Base-by-base conservation (phyloP, 1,140 invertebrate species). In the Phenacoccus solenopsis region DNA sequence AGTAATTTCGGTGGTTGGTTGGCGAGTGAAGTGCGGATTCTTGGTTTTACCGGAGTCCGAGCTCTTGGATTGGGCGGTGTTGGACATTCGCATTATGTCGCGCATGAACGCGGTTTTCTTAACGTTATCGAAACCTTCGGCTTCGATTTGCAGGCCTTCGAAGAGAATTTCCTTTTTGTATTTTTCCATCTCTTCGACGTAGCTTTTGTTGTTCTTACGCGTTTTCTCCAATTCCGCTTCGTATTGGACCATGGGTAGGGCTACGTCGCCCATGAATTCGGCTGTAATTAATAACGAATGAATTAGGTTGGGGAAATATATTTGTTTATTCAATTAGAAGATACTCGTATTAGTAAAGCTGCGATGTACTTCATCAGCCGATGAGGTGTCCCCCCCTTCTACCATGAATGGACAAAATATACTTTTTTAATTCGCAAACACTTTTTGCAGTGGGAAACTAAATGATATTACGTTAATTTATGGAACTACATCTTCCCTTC, bases 61-160 rank as follows among this genome's bases (percentile, higher is more conserved):
- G 10, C 57, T 72, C 20, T 28, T 72, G 7, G 21, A 12, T 30
- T 69, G 9, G 12, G 22, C 28, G 27, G 64, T 68, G 28, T 61
- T 59, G 57, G 61, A 59, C 25, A 71, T 69, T 27, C 69, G 32
- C 13, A 59, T n/a, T 4, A 71, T 28, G 12, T 69, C 59, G 0
- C 28, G 24, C 10, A 25, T n/a, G 21, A 69, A 61, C 5, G 70
- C 70, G 27, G 72, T 73, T 69, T 69, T 74, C 12, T 73, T 73
- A 9, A 76, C 70, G 75, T 89, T 87, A 25, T 86, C 85, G 1
- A 91, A 79, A 24, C 88, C 89, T 79, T 91, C 89, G 75, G 90
- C 88, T 79, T 91, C 89, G 13, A 91, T 86, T 78, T 91, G 88
- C 24, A 90, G 79, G 5, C 88, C 89, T 78, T 91, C 89, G 35